Percentiles rank a stretch among this genome's conserved stretches.
phyloP scores from a whole-genome alignment of 1,140 invertebrate genomes.

The Oreohelix idahoensis region DNA sequence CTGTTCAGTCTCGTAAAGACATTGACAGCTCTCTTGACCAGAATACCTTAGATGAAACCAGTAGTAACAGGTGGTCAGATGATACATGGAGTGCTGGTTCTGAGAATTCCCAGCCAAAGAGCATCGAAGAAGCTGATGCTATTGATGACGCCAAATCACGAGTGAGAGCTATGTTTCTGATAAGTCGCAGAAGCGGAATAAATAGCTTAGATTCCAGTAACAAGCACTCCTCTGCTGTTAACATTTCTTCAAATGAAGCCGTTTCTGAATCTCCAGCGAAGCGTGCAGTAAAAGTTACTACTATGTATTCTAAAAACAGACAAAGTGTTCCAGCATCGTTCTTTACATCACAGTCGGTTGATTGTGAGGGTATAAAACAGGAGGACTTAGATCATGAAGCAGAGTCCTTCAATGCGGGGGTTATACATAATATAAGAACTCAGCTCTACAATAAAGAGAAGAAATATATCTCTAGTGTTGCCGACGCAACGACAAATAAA shows the following conservation, averaged over 20 bases:
- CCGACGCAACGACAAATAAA: neutral
- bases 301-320: neutral
- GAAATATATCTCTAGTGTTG: neutral
- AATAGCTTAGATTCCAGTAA: neutral
- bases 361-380: neutral
- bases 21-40: neutral
- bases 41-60: no score
- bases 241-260: neutral
- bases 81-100: no score
- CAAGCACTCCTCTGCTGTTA: no score
- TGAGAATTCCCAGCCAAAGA: no score
- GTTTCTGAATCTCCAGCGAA: neutral
- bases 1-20: neutral
- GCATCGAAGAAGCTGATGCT: no score
- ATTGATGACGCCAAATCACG: neutral
- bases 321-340: neutral
- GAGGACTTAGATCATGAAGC: neutral
- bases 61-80: no score
- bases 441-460: neutral
- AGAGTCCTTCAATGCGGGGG: no score
- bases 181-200: neutral
- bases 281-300: neutral
- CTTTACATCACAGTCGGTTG: neutral
- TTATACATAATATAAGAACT: neutral
- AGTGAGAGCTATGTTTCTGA: conserved; percentile 11